Conservation (phyloP, 1,140 invertebrate species). For the Pogonognathellus flavescens region DNA sequence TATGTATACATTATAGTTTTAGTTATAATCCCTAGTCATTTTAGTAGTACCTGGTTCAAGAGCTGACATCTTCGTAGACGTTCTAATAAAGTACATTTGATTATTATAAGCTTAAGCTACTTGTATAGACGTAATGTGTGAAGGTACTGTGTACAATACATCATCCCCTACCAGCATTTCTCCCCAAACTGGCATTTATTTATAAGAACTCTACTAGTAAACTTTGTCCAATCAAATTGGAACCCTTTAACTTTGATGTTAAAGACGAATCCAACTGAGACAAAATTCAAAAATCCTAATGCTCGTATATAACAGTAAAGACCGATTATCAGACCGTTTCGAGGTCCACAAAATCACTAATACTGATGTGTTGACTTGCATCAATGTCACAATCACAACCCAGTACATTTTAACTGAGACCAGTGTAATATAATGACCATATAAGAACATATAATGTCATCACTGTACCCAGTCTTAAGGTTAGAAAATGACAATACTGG, state of each 20-base stretch:
- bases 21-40: too few relatives aligned
- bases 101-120: too few relatives aligned
- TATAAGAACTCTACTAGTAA: too few relatives aligned
- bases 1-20: too few relatives aligned
- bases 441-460: neutral
- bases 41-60: too few relatives aligned
- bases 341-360: conserved; percentile 35
- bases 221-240: too few relatives aligned
- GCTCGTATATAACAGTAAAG: conserved; percentile 1
- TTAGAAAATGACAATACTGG: neutral
- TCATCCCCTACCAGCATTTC: too few relatives aligned
- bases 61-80: too few relatives aligned
- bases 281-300: conserved; percentile 10
- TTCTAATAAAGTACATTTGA: too few relatives aligned
- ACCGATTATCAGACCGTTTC: conserved; percentile 30
- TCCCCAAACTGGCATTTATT: too few relatives aligned
- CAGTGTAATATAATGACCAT: conserved; percentile 9
- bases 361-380: conserved; percentile 51
- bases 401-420: neutral
- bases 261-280: neutral
- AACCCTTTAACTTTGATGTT: neutral
- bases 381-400: conserved; percentile 31
- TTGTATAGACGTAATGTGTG: too few relatives aligned
- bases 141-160: too few relatives aligned
- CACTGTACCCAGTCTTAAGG: neutral